Percentiles rank a stretch among this genome's conserved stretches.
Conservation (phyloP, 1,140 invertebrate genomes). For the Tetraneura akinire region DNA sequence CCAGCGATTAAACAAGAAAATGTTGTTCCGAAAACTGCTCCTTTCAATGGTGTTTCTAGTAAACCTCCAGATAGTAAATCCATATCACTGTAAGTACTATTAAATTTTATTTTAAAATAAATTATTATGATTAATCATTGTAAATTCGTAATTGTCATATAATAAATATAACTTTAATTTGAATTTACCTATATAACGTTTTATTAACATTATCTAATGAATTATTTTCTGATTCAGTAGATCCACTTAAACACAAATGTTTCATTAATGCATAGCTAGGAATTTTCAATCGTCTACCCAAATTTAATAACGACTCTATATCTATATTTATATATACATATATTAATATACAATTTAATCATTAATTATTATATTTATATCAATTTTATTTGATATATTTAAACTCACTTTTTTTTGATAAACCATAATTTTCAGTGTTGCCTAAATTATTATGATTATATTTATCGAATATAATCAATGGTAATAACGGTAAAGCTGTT, state of each 20-base stretch:
- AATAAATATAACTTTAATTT: neutral
- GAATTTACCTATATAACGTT: conserved; percentile 36
- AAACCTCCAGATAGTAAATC: conserved; percentile 85
- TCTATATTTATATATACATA: too few species aligned
- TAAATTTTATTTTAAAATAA: conserved; percentile 28
- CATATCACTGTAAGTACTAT: conserved; percentile 74
- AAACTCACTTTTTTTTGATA: conserved; percentile 1
- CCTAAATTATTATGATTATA: conserved; percentile 34
- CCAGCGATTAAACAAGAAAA: conserved; percentile 79
- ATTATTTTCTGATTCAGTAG: neutral
- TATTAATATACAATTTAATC: neutral
- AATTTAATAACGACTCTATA: conserved; percentile 12
- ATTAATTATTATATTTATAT: neutral
- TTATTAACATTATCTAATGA: conserved; percentile 19
- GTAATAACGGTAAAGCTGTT: conserved; percentile 28
- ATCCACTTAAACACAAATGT: conserved; percentile 9
- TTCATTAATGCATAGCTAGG: conserved; percentile 22
- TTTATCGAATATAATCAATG: conserved; percentile 24
- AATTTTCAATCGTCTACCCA: conserved; percentile 43
- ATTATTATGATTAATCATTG: neutral
- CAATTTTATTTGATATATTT: neutral
- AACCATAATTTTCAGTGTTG: neutral
- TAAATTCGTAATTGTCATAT: neutral
- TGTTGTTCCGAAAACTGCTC: conserved; percentile 82
- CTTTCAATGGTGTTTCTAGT: conserved; percentile 76